Percentiles rank a stretch among this genome's conserved stretches.
Conservation (phyloP, 1,140 invertebrate species). For the Wiebesia pumilae region DNA sequence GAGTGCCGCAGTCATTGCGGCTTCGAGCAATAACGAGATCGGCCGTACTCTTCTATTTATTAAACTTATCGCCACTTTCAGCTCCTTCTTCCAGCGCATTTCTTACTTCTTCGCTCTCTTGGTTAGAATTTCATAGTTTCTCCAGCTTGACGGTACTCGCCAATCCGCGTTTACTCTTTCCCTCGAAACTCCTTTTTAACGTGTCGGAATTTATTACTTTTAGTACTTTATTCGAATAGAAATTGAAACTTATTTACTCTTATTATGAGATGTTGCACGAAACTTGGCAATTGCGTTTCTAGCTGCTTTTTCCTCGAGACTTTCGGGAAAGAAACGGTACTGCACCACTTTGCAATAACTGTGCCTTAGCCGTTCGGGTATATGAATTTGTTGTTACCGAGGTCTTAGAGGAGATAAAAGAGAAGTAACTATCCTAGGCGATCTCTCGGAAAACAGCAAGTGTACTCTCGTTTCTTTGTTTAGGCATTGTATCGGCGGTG, state of each 20-base stretch:
- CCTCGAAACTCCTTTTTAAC: neutral
- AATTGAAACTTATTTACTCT: neutral
- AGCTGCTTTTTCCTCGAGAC: neutral
- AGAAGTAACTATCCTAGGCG: neutral
- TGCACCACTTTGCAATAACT: neutral
- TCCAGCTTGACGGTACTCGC: neutral
- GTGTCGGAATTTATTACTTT: neutral
- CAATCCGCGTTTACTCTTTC: neutral
- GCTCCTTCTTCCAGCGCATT: neutral
- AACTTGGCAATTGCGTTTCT: constrained; percentile 10
- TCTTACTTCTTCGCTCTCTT: neutral
- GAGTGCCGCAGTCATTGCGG: neutral
- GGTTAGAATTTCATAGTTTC: neutral
- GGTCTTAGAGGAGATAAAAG: neutral
- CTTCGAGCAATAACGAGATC: constrained; percentile 17
- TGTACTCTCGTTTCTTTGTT: neutral
- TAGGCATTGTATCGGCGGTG: neutral
- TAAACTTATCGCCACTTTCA: constrained; percentile 26
- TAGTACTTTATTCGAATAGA: neutral
- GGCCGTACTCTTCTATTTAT: constrained; percentile 12
- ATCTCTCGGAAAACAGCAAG: neutral
- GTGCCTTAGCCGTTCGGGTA: neutral
- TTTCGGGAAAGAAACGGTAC: neutral
- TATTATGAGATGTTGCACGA: neutral
- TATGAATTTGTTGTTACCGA: neutral